A percentile compares a stretch with the other conserved stretches of the same genome.
These are phyloP conservation scores for Malurus cyaneus DNA, from an alignment of 2,113 vertebrate genomes.

Conservation along the genomic window DNA sequence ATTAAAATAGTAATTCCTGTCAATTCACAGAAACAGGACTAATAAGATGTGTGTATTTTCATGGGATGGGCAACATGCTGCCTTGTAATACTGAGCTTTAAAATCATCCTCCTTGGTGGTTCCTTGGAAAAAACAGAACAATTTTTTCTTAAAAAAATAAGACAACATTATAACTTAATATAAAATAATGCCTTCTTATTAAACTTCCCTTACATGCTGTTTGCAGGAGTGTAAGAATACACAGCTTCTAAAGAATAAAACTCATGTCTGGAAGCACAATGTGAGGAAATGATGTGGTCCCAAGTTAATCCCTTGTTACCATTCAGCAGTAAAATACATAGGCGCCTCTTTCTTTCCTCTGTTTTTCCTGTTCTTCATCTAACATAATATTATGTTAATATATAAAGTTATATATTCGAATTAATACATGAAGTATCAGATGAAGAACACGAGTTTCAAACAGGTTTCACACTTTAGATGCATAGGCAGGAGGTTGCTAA, in stretches of 20 bases:
- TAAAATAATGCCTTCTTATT: neutral
- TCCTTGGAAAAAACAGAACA: constrained; percentile 4
- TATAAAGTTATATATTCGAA: too few species aligned
- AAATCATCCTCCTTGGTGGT: neutral
- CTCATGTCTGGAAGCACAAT: constrained; percentile 62
- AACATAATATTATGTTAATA: neutral
- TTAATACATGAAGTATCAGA: neutral
- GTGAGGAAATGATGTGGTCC: constrained; percentile 68
- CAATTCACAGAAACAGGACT: constrained; percentile 29
- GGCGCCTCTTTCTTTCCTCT: constrained; percentile 64
- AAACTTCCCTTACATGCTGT: neutral
- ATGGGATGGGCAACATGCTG: neutral
- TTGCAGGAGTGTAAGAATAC: constrained; percentile 13
- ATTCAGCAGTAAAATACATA: constrained; percentile 54
- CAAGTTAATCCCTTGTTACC: constrained; percentile 73
- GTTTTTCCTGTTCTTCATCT: constrained; percentile 67
- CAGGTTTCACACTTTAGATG: neutral
- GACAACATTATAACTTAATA: neutral
- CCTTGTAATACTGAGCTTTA: neutral
- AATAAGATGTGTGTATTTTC: constrained; percentile 4
- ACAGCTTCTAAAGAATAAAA: constrained; percentile 27
- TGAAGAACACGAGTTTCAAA: constrained; percentile 1
- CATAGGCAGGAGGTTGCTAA: neutral
- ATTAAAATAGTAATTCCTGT: constrained; percentile 63
- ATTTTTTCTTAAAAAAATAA: neutral